Evolutionary conservation across 2,888 invertebrate species (phyloP).

Genomic region (Urechis unicinctus): DNA sequence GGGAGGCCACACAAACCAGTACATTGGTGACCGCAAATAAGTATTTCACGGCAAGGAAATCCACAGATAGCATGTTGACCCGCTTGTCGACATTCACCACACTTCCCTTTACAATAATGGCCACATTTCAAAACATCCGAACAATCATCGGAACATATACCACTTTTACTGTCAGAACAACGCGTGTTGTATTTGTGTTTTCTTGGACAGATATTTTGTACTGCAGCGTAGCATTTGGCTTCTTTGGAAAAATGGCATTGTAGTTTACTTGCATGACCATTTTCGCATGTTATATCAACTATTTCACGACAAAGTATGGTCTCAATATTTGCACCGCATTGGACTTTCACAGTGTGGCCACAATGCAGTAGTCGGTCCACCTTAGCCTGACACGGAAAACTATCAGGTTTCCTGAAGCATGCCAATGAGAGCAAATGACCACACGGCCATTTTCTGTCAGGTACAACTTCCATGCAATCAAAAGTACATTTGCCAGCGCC

Average conservation of each 20-base stretch:
- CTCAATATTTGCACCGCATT: conserved; percentile 41
- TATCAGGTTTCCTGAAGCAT: not conserved
- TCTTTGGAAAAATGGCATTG: too few species aligned
- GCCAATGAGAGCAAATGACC: not conserved
- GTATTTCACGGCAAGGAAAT: not conserved
- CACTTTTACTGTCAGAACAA: too few species aligned
- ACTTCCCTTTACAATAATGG: conserved; percentile 33
- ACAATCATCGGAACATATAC: conserved; percentile 27
- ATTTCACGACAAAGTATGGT: not conserved
- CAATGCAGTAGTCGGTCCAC: not conserved
- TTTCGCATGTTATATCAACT: too few species aligned
- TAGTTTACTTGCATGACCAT: too few species aligned
- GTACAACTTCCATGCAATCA: conserved; percentile 36
- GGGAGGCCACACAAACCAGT: not conserved
- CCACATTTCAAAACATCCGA: conserved; percentile 22
- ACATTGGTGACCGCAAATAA: not conserved
- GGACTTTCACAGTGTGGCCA: conserved; percentile 52
- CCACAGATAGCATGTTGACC: not conserved
- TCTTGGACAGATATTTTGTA: not conserved
- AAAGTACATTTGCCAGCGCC: not conserved
- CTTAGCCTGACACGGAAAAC: not conserved
- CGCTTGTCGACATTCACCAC: not conserved
- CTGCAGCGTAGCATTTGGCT: too few species aligned
- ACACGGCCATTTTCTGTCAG: not conserved
- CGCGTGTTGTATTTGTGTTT: too few species aligned